These are phyloP conservation scores for Acropternis orthonyx DNA, from an alignment of 2,797 vertebrate genomes.

Conservation along the genomic window DNA sequence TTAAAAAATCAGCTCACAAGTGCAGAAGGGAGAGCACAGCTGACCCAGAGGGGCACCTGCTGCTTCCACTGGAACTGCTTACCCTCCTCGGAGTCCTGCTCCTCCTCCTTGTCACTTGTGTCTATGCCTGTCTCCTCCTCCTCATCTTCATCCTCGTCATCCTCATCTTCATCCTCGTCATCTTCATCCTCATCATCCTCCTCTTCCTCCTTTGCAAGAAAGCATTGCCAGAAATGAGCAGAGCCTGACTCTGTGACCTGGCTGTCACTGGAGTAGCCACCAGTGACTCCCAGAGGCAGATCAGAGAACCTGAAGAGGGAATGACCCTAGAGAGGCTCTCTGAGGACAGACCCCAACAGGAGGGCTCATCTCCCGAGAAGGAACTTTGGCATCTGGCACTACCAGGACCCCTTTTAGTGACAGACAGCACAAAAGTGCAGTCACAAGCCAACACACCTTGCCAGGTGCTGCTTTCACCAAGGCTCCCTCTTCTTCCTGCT, in stretches of 20 bases:
- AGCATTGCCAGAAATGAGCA: conserved; percentile 20
- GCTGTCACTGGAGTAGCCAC: neutral
- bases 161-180: conserved; percentile 31
- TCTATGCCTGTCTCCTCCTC: conserved; percentile 74
- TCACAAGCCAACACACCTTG: conserved; percentile 75
- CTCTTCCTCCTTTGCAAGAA: conserved; percentile 42
- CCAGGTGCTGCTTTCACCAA: conserved; percentile 72
- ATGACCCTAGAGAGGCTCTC: neutral
- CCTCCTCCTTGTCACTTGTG: conserved; percentile 84
- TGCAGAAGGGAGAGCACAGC: neutral
- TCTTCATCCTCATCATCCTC: neutral
- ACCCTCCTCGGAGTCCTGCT: conserved; percentile 91
- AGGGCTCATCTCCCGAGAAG: neutral
- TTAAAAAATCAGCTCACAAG: neutral
- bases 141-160: conserved; percentile 71
- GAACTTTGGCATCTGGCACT: neutral
- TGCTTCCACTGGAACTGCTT: neutral
- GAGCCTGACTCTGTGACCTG: neutral
- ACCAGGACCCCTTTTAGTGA: neutral
- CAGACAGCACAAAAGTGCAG: neutral
- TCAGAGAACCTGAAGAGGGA: neutral
- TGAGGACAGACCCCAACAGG: neutral
- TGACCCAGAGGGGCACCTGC: neutral
- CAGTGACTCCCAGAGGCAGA: neutral
- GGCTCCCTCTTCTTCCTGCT: conserved; percentile 76